Conservation (phyloP, 2,888 invertebrate species). For the Neocrepidodera transversa region DNA sequence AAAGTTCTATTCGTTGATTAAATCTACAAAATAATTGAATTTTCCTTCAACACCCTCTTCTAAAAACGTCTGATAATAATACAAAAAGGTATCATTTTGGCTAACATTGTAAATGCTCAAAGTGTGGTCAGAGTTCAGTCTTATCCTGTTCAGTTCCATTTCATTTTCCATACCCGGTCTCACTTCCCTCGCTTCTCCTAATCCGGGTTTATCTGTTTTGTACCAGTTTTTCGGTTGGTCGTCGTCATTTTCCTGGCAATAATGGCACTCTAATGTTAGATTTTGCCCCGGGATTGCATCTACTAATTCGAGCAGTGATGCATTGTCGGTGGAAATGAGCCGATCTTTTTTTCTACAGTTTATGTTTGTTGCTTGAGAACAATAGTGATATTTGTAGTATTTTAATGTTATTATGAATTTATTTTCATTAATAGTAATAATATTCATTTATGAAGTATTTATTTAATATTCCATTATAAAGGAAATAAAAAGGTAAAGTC, state of each 20-base stretch:
- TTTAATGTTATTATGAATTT: too few relatives aligned
- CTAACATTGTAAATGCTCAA: slow-evolving; percentile 60
- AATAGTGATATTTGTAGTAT: too few relatives aligned
- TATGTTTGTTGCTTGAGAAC: slow-evolving; percentile 43
- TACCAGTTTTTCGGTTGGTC: slow-evolving; percentile 63
- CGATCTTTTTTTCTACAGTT: slow-evolving; percentile 61
- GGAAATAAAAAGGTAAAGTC: too few relatives aligned
- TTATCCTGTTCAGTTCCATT: slow-evolving; percentile 57
- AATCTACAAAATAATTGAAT: slow-evolving; percentile 57
- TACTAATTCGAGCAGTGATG: slow-evolving; percentile 57
- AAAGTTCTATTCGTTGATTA: slow-evolving; percentile 13
- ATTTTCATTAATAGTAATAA: too few relatives aligned
- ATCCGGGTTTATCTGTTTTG: slow-evolving; percentile 57
- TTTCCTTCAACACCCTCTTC: slow-evolving; percentile 57
- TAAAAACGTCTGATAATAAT: slow-evolving; percentile 62
- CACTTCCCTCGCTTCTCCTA: slow-evolving; percentile 56
- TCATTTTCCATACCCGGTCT: slow-evolving; percentile 61
- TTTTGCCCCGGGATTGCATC: slow-evolving; percentile 59
- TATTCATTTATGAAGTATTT: too few relatives aligned
- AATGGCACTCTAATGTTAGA: slow-evolving; percentile 62
- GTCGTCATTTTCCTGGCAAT: slow-evolving; percentile 60
- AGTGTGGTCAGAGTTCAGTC: slow-evolving; percentile 59
- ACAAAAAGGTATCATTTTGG: slow-evolving; percentile 60
- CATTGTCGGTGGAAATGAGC: slow-evolving; percentile 52
- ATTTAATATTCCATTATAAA: too few relatives aligned